Percentiles rank a stretch among this genome's conserved stretches.
phyloP scores from a whole-genome alignment of 2,888 invertebrate genomes.

The Caenorhabditis sinica region DNA sequence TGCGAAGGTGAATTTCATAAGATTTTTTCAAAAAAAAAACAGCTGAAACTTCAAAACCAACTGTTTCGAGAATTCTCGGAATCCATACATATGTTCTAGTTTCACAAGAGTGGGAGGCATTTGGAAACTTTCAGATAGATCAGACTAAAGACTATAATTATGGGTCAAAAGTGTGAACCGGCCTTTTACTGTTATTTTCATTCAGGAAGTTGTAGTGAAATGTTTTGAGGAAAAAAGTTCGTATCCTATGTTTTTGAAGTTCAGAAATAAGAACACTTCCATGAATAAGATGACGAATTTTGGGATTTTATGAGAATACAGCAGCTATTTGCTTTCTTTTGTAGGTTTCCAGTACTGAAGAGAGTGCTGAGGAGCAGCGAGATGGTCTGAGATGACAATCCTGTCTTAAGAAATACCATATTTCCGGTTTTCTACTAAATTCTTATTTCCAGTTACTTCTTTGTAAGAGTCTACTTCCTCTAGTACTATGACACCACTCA shows the following conservation, averaged over 20 bases:
- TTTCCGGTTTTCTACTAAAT: neutral
- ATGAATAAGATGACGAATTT: neutral
- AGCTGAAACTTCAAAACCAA: neutral
- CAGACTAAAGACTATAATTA: too few species aligned
- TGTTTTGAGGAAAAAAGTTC: neutral
- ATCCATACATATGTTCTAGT: slow-evolving; percentile 6
- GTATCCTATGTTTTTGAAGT: neutral
- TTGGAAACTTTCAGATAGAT: neutral
- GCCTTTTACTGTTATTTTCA: neutral
- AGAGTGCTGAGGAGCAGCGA: neutral
- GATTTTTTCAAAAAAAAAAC: neutral
- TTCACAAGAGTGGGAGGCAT: slow-evolving; percentile 10
- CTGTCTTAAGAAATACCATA: neutral
- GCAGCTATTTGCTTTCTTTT: too few species aligned
- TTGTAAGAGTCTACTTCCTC: neutral
- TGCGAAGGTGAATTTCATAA: neutral
- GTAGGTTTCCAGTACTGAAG: neutral
- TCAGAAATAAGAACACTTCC: neutral
- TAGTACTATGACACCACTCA: neutral
- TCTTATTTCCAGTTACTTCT: neutral
- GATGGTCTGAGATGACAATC: neutral
- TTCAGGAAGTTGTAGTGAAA: neutral
- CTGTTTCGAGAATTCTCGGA: neutral
- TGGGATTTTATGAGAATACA: too few species aligned
- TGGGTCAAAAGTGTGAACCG: neutral